phyloP scores from a whole-genome alignment of 2,797 vertebrate genomes.

The Sebastes flavidus region DNA sequence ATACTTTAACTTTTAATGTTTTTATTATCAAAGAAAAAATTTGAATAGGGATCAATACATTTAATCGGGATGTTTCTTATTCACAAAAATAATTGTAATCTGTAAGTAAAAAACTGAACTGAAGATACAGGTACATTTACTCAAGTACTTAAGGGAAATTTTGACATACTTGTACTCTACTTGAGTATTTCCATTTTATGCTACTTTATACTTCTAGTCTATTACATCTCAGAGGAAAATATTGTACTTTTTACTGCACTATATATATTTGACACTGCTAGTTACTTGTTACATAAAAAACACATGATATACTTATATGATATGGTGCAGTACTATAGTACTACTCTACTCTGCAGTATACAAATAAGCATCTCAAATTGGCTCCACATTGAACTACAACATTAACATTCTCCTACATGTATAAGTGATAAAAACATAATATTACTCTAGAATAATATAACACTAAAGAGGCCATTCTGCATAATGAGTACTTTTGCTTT shows the following conservation, averaged over 20 bases:
- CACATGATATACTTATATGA: background rate
- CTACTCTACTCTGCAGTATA: background rate
- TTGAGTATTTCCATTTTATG: background rate
- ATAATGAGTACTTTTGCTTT: background rate
- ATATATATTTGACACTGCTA: background rate
- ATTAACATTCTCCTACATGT: background rate
- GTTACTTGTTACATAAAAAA: background rate
- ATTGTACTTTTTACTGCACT: background rate
- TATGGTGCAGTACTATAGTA: background rate
- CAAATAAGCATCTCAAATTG: background rate
- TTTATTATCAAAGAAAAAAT: fast-evolving
- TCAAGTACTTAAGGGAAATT: background rate
- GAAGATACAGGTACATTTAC: background rate
- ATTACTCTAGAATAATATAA: background rate
- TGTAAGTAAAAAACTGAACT: background rate
- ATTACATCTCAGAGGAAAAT: background rate
- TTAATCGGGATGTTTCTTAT: background rate
- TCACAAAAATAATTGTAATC: background rate
- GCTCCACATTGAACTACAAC: background rate
- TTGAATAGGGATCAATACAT: background rate
- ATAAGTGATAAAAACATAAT: background rate
- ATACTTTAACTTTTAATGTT: background rate
- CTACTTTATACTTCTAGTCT: background rate
- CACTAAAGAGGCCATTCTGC: background rate
- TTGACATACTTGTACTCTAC: background rate